Evolutionary conservation across 2,888 invertebrate genomes (phyloP).

Genomic region (Alviniconcha strummeri): DNA sequence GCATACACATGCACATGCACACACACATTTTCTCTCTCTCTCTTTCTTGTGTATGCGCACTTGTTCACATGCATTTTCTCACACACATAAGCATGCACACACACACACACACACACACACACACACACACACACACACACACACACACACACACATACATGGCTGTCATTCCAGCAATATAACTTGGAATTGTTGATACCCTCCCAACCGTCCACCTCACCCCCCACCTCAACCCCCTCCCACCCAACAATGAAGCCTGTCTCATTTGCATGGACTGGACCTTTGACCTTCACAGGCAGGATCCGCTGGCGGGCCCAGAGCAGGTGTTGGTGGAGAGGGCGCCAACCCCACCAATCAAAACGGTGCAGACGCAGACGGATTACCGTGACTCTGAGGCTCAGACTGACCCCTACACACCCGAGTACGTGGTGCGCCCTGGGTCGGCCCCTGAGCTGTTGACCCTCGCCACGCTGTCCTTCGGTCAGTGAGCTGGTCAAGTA

Average conservation of each 20-base stretch:
- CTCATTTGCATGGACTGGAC: no score
- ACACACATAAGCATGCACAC: neutral
- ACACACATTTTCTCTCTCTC: neutral
- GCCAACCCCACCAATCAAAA: conserved; percentile 68
- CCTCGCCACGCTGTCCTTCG: conserved; percentile 80
- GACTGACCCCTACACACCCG: conserved; percentile 86
- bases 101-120: neutral
- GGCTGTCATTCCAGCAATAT: no score
- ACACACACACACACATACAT: no score
- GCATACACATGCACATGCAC: neutral
- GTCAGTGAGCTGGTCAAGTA: conserved; percentile 66
- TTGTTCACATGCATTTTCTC: neutral
- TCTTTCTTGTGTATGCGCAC: neutral
- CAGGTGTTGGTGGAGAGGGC: conserved; percentile 56
- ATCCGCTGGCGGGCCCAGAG: conserved; percentile 63
- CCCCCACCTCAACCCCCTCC: no score
- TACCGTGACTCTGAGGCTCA: conserved; percentile 86
- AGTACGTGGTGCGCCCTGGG: conserved; percentile 76
- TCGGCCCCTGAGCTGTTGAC: conserved; percentile 81
- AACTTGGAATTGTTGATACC: no score
- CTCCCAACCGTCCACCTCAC: neutral
- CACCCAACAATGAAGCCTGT: neutral
- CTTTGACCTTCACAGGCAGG: conserved; percentile 56
- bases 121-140: neutral
- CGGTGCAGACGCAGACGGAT: conserved; percentile 80